Percentiles rank a stretch among this genome's conserved stretches.
Conservation (phyloP, 2,113 vertebrate species). For the Cathartes aura region DNA sequence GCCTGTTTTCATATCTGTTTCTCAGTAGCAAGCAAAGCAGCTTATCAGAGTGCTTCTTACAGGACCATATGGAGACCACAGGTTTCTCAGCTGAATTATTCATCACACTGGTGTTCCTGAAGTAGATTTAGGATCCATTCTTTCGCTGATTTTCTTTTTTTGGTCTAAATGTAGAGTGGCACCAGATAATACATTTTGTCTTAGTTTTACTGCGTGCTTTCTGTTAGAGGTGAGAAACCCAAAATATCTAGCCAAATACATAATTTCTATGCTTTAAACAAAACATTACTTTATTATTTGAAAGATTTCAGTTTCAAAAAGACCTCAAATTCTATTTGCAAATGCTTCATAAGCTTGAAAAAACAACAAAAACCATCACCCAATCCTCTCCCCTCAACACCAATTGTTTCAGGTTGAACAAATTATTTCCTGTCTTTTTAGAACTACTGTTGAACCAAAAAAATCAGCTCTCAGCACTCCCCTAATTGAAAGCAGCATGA, state of each 20-base stretch:
- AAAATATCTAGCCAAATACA: neutral
- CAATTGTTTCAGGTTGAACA: neutral
- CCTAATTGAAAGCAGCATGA: neutral
- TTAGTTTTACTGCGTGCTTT: neutral
- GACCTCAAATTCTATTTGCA: neutral
- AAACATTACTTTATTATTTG: neutral
- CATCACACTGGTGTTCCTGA: neutral
- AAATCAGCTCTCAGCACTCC: neutral
- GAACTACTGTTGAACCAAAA: neutral
- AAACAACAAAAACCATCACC: neutral
- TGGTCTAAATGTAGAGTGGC: neutral
- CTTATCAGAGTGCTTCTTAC: neutral
- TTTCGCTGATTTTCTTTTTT: neutral
- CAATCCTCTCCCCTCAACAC: accelerated
- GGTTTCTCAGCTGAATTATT: conserved; percentile 36
- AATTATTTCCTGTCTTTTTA: neutral
- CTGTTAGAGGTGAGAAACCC: neutral
- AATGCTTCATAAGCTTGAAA: neutral
- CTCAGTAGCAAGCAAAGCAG: neutral
- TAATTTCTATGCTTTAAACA: neutral
- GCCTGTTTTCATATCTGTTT: neutral
- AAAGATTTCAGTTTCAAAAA: neutral
- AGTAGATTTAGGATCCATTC: neutral
- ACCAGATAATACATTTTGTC: neutral
- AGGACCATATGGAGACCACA: neutral